phyloP scores from a whole-genome alignment of 2,888 invertebrate species.

The Pandemis cinnamomeana region DNA sequence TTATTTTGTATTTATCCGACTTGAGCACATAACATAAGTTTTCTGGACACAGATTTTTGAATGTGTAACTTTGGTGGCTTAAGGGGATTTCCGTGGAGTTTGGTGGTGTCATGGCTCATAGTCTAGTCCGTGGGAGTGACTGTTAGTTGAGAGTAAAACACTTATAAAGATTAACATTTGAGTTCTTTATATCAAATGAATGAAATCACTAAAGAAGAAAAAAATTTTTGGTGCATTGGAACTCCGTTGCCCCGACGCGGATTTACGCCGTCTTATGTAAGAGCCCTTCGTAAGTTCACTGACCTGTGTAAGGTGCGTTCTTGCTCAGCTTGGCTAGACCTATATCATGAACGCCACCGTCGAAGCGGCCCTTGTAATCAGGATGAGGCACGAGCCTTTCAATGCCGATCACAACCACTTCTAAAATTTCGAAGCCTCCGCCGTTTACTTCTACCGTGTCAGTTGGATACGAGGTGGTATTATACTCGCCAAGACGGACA shows the following conservation, averaged over 20 bases:
- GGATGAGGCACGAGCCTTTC: slow-evolving; percentile 60
- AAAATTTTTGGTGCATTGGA: no score
- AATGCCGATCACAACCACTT: slow-evolving; percentile 59
- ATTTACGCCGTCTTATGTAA: background rate
- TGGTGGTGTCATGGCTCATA: background rate
- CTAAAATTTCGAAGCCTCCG: slow-evolving; percentile 59
- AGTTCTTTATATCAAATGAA: no score
- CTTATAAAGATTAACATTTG: no score
- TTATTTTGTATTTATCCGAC: no score
- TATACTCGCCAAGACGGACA: slow-evolving; percentile 69
- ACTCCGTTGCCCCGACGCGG: background rate
- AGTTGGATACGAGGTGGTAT: slow-evolving; percentile 53
- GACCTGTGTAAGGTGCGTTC: slow-evolving; percentile 64
- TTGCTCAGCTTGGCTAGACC: slow-evolving; percentile 67
- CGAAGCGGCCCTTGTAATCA: slow-evolving; percentile 31
- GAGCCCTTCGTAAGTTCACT: background rate
- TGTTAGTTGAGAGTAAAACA: no score
- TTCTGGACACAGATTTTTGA: background rate
- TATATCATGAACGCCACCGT: slow-evolving; percentile 58
- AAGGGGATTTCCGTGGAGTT: background rate
- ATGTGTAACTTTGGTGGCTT: background rate
- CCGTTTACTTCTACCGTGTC: slow-evolving; percentile 58
- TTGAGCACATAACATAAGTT: no score
- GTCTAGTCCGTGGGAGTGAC: no score
- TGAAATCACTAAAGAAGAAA: no score